These are phyloP conservation scores for Hippocampus kuda DNA, from an alignment of 2,797 vertebrate genomes.

Conservation along the genomic window DNA sequence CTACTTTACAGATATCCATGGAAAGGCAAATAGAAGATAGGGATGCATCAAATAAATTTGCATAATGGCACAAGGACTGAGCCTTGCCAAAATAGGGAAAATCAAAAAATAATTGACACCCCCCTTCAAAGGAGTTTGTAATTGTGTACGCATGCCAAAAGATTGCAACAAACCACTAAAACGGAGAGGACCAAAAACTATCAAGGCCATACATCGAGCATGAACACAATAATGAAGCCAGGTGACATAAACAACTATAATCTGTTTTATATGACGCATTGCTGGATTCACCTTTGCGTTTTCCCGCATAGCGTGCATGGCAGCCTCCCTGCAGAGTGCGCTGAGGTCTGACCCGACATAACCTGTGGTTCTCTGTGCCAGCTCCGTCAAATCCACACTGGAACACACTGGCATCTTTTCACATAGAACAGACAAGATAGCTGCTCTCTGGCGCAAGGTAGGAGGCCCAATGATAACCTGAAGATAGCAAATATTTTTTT, in stretches of 20 bases:
- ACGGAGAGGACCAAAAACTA: not conserved
- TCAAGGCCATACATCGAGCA: not conserved
- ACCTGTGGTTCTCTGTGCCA: constrained; percentile 80
- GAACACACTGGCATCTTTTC: constrained; percentile 69
- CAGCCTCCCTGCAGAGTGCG: constrained; percentile 86
- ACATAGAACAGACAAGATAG: constrained; percentile 75
- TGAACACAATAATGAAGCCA: no score
- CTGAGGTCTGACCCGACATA: constrained; percentile 90
- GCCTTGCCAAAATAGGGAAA: no score
- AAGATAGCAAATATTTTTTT: not conserved
- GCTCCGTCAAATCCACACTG: constrained; percentile 59
- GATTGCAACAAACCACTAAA: not conserved
- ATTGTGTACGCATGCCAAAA: not conserved
- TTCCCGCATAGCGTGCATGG: constrained; percentile 72
- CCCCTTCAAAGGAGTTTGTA: not conserved
- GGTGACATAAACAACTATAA: not conserved
- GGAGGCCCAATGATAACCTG: constrained; percentile 85
- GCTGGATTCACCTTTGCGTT: constrained; percentile 60
- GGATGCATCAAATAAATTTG: not conserved
- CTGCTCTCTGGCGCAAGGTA: constrained; percentile 74
- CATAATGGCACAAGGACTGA: no score
- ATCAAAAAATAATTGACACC: no score
- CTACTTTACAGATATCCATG: not conserved
- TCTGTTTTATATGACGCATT: not conserved
- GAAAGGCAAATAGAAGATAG: not conserved